Evolutionary conservation across 2,113 vertebrate species (phyloP).

Genomic region (Tragelaphus imberbis): DNA sequence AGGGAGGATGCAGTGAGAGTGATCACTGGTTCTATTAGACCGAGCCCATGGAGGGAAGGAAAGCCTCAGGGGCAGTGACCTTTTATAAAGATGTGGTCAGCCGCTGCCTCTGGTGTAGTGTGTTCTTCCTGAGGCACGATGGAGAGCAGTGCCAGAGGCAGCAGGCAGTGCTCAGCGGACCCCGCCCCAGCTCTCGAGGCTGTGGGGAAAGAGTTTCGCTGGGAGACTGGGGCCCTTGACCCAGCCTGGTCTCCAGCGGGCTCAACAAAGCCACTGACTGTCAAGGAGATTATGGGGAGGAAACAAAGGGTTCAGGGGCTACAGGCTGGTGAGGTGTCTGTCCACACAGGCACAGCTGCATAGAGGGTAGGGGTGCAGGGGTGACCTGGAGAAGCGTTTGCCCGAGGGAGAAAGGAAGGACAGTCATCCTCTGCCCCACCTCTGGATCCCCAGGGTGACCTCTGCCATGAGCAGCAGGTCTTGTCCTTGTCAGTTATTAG

Average conservation of each 20-base stretch:
- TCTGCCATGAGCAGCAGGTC: neutral
- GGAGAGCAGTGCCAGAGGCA: neutral
- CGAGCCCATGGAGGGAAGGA: neutral
- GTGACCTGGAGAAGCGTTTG: neutral
- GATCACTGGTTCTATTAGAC: neutral
- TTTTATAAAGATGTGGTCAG: neutral
- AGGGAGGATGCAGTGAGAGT: neutral
- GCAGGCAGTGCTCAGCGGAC: neutral
- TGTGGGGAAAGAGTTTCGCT: neutral
- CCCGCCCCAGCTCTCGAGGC: rapidly evolving
- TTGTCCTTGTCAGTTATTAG: neutral
- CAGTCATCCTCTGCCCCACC: neutral
- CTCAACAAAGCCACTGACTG: neutral
- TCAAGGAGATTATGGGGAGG: neutral
- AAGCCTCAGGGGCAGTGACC: neutral
- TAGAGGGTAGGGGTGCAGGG: neutral
- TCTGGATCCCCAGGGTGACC: neutral
- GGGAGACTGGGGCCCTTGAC: neutral
- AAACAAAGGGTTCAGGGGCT: neutral
- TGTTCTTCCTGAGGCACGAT: neutral
- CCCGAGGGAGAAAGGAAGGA: neutral
- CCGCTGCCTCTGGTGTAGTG: neutral
- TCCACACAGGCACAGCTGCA: neutral
- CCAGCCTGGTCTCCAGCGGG: neutral
- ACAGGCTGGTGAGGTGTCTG: neutral